Evolutionary conservation across 2,113 vertebrate genomes (phyloP), one percentile per base, ranked within the genome.

Genomic region (Lophura nycthemera): DNA sequence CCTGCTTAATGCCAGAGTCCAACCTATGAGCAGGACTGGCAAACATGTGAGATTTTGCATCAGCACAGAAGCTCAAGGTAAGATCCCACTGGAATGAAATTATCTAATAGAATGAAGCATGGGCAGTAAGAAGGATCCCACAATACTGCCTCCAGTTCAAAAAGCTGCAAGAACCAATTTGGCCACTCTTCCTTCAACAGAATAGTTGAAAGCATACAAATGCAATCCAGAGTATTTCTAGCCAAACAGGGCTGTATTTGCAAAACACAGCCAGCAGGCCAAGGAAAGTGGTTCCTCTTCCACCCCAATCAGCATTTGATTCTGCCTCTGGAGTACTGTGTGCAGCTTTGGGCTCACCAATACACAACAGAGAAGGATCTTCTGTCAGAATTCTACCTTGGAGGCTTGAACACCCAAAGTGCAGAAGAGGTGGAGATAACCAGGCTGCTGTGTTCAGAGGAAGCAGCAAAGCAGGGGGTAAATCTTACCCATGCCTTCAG

Each of bases 11-110:
- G 86, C 47, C 72, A 77, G 15, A 27, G 29, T 86, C 86, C 57
- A 52, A 43, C 20, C 73, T 77, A 50, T 2, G 71, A 97, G 94
- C 81, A 86, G 60, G 25, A 76, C 15, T 56, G 56, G 80, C 77
- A 60, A 86, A 48, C 18, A 32, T 29, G 38, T 29, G 57, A 56
- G 43, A 64, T 66, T 79, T 66, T 90, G 17, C 38, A 92, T 67
- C 20, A 54, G 42, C 19, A 9, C 7, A 38, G 34, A 47, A 72
- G 86, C 61, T 57, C 16, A 63, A 40, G 25, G 47, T 13, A 36
- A 78, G 20, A 45, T 29, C 36, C 2, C 56, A 27, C 0, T 42
- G 30, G 57, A 63, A 1, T 73, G 22, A 45, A 87, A 22, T 5
- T 40, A 47, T 10, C 4, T 48, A 50, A 27, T 12, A 30, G 56